A percentile compares a stretch with the other conserved stretches of the same genome.
phyloP scores from a whole-genome alignment of 2,888 invertebrate species.

The Lymantria monacha region DNA sequence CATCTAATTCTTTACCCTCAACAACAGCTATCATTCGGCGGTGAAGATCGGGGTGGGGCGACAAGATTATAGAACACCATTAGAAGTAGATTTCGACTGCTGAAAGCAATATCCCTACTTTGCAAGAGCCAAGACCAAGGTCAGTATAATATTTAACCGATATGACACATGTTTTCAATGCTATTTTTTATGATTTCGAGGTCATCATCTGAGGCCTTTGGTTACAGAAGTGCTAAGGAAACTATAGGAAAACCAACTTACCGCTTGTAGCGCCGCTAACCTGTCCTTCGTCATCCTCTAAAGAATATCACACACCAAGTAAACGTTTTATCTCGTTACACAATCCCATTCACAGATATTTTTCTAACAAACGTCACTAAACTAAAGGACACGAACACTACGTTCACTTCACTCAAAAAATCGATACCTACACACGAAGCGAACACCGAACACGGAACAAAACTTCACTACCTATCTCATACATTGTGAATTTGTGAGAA shows the following conservation, averaged over 20 bases:
- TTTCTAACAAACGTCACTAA: slow-evolving; percentile 88
- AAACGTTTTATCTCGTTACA: slow-evolving; percentile 85
- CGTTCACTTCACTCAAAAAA: slow-evolving; percentile 88
- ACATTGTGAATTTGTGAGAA: neutral
- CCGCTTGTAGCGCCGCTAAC: slow-evolving; percentile 97
- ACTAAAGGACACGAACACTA: slow-evolving; percentile 87
- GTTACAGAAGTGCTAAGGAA: slow-evolving; percentile 59
- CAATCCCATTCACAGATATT: slow-evolving; percentile 90
- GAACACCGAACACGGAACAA: slow-evolving; percentile 50
- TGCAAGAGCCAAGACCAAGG: slow-evolving; percentile 14
- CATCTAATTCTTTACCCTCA: slow-evolving; percentile 63
- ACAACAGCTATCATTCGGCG: slow-evolving; percentile 66
- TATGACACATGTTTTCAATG: slow-evolving; percentile 44
- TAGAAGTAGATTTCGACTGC: slow-evolving; percentile 28
- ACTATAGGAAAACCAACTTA: slow-evolving; percentile 78
- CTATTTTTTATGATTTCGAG: slow-evolving; percentile 66
- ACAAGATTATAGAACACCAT: slow-evolving; percentile 47
- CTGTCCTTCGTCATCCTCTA: slow-evolving; percentile 97
- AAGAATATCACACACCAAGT: slow-evolving; percentile 86
- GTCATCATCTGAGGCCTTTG: slow-evolving; percentile 68
- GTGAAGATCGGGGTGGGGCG: slow-evolving; percentile 75
- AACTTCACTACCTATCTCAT: slow-evolving; percentile 82
- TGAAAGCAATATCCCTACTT: slow-evolving; percentile 9
- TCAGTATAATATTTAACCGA: slow-evolving; percentile 23
- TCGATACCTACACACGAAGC: slow-evolving; percentile 86